Evolutionary conservation across 2,888 invertebrate species (phyloP).

Genomic region (Latrodectus elegans): DNA sequence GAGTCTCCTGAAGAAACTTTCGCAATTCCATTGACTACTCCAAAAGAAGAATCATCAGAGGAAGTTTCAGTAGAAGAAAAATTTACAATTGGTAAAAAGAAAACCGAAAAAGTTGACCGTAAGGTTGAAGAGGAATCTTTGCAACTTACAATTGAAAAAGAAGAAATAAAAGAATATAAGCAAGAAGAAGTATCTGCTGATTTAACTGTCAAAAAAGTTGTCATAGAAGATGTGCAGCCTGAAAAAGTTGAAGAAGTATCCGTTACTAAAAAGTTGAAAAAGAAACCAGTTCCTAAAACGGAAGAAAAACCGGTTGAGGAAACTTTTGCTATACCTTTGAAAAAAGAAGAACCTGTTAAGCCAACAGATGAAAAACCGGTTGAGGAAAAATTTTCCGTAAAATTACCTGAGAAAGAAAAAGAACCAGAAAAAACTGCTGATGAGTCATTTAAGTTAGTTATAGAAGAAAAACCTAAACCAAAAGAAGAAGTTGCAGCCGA

Average conservation of each 20-base stretch:
- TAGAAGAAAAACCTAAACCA: constrained; percentile 45
- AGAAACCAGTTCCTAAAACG: constrained; percentile 55
- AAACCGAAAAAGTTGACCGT: constrained; percentile 19
- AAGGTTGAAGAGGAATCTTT: constrained; percentile 68
- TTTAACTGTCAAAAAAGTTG: constrained; percentile 72
- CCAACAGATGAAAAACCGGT: constrained; percentile 51
- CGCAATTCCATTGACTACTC: constrained; percentile 20
- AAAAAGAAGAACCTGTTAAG: constrained; percentile 60
- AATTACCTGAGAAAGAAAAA: constrained; percentile 79
- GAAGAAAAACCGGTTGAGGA: constrained; percentile 65
- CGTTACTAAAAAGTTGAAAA: constrained; percentile 72
- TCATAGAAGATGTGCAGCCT: constrained; percentile 72
- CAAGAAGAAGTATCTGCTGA: constrained; percentile 58
- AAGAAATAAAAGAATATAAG: constrained; percentile 71
- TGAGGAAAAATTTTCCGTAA: constrained; percentile 54
- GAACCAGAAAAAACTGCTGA: constrained; percentile 77
- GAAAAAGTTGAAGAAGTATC: constrained; percentile 67
- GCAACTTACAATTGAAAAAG: constrained; percentile 66
- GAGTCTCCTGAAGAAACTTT: constrained; percentile 67
- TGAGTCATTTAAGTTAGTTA: constrained; percentile 55
- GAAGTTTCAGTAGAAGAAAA: constrained; percentile 57
- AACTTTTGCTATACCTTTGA: constrained; percentile 56
- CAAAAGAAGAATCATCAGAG: constrained; percentile 42
- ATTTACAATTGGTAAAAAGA: constrained; percentile 36
- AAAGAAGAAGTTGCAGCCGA: constrained; percentile 73